These are phyloP conservation scores for Drosophila limbata DNA, from an alignment of 2,888 invertebrate species.

Conservation along the genomic window DNA sequence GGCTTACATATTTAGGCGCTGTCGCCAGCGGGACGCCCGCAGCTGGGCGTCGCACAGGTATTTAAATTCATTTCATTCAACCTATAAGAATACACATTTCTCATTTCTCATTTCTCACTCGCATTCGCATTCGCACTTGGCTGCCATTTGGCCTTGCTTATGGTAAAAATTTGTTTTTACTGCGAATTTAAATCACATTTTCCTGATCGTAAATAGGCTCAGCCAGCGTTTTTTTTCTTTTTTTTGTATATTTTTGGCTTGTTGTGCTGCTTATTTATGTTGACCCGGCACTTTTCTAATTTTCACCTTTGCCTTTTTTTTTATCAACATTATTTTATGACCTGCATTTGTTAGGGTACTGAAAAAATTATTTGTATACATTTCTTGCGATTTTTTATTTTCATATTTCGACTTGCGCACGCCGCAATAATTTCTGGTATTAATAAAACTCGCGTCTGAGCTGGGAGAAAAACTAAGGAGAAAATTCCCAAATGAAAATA, in stretches of 20 bases:
- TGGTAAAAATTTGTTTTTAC: conserved; percentile 67
- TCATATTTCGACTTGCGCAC: conserved; percentile 43
- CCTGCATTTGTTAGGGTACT: conserved; percentile 37
- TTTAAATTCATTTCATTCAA: conserved; percentile 75
- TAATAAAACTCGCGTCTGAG: conserved; percentile 62
- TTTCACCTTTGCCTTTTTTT: conserved; percentile 60
- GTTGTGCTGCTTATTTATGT: conserved; percentile 20
- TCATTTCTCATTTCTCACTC: conserved; percentile 17
- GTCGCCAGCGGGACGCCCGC: conserved; percentile 51
- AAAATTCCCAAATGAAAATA: conserved; percentile 37
- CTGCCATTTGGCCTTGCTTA: conserved; percentile 39
- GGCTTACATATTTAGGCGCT: conserved; percentile 39
- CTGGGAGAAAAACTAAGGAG: conserved; percentile 49
- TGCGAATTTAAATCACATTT: conserved; percentile 78
- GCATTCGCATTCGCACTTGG: conserved; percentile 48
- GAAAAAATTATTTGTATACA: conserved; percentile 19
- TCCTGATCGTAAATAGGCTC: conserved; percentile 76
- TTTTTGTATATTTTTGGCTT: conserved; percentile 3
- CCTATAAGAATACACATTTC: conserved; percentile 57
- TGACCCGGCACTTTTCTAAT: conserved; percentile 47
- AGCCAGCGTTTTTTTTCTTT: conserved; percentile 40
- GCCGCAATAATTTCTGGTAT: conserved; percentile 50
- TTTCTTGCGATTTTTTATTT: conserved; percentile 19
- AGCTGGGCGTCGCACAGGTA: conserved; percentile 60
- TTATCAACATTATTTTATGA: conserved; percentile 30